phyloP scores from a whole-genome alignment of 2,797 vertebrate species.

The Sarcoramphus papa region DNA sequence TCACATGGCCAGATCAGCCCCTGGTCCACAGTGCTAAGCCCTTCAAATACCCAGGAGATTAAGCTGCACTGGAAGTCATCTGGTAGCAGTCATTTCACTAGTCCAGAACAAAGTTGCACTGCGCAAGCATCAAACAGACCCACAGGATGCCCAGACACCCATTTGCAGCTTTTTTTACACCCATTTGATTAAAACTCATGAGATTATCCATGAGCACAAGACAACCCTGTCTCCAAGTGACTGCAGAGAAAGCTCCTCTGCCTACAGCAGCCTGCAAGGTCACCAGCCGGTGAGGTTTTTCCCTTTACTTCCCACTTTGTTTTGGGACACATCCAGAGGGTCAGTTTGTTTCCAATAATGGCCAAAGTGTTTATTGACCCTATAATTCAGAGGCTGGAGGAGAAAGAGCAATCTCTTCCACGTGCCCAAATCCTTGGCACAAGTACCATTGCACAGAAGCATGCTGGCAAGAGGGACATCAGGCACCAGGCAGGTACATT shows the following conservation, averaged over 20 bases:
- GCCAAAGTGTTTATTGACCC: not conserved
- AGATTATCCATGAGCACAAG: not conserved
- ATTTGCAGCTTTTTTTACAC: not conserved
- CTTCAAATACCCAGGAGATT: constrained; percentile 12
- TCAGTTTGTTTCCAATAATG: not conserved
- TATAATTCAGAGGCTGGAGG: not conserved
- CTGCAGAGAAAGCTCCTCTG: not conserved
- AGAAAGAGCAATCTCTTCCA: not conserved
- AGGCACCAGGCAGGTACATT: not conserved
- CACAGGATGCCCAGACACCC: not conserved
- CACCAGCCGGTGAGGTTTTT: not conserved
- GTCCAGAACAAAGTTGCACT: not conserved
- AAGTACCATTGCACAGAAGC: not conserved
- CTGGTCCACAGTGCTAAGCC: not conserved
- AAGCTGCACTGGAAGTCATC: constrained; percentile 38
- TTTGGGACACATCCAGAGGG: not conserved
- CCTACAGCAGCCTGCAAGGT: not conserved
- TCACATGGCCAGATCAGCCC: constrained; percentile 26
- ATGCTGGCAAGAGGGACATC: not conserved
- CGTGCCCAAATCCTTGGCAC: not conserved
- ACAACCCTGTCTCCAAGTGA: not conserved
- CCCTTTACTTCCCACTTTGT: not conserved
- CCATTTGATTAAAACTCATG: not conserved
- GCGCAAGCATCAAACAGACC: not conserved
- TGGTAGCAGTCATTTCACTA: not conserved